Evolutionary conservation across 2,797 vertebrate species (phyloP).

Genomic region (Premnoplex brunnescens): DNA sequence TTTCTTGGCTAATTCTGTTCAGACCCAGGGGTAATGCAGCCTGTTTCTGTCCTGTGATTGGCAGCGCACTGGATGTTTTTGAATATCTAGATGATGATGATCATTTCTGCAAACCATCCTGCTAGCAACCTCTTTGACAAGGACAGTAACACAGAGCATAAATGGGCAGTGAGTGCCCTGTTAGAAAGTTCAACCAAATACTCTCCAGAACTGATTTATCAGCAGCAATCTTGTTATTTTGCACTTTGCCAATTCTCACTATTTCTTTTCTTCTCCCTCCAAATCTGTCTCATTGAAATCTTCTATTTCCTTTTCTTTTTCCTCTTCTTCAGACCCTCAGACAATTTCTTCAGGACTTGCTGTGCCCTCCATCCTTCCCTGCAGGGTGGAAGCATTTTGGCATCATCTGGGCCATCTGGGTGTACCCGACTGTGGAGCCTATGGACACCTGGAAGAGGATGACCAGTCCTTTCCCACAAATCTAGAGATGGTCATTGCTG

Average conservation of each 20-base stretch:
- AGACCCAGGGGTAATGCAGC: background rate
- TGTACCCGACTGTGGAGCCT: background rate
- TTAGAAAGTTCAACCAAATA: background rate
- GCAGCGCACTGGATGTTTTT: background rate
- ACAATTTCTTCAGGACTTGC: background rate
- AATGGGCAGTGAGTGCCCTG: background rate
- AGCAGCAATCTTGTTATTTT: background rate
- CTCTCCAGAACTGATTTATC: background rate
- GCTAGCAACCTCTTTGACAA: background rate
- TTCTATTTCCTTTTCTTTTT: background rate
- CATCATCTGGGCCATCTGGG: background rate
- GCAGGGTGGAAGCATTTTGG: background rate
- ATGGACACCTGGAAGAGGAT: background rate
- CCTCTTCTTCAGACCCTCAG: background rate
- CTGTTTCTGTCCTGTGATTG: background rate
- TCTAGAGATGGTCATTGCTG: accelerated
- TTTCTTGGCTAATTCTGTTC: background rate
- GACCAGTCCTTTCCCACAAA: accelerated
- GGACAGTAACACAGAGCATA: background rate
- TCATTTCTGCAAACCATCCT: background rate
- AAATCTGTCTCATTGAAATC: background rate
- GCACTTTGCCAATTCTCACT: background rate
- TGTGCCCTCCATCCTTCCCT: accelerated
- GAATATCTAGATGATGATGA: background rate
- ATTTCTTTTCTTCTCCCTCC: background rate